A percentile compares a stretch with the other conserved stretches of the same genome.
phyloP scores from a whole-genome alignment of 2,888 invertebrate species.

The Dexiosoma caninum region DNA sequence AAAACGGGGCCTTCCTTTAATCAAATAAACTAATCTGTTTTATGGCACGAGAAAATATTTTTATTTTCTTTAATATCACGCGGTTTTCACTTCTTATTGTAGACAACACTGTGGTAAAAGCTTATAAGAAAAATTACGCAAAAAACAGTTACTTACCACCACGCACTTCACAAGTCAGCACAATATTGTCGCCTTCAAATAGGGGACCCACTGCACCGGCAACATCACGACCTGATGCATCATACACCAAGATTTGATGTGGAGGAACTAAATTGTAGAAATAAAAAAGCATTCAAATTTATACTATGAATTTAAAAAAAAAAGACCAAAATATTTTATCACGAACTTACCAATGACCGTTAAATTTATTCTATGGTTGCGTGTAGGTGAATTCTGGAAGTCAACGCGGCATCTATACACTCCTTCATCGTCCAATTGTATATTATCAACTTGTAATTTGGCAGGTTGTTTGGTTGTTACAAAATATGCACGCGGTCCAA shows the following conservation, averaged over 20 bases:
- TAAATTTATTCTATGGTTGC: constrained; percentile 91
- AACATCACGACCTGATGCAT: constrained; percentile 89
- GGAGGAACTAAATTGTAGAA: too few relatives aligned
- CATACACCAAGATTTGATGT: constrained; percentile 89
- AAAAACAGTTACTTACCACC: constrained; percentile 84
- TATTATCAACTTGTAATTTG: constrained; percentile 88
- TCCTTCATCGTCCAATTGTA: constrained; percentile 91
- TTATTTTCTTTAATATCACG: too few relatives aligned
- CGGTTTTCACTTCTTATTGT: too few relatives aligned
- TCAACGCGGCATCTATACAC: constrained; percentile 93
- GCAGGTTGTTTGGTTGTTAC: constrained; percentile 89
- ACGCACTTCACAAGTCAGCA: constrained; percentile 90
- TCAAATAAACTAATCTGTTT: too few relatives aligned
- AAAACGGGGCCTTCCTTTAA: too few relatives aligned
- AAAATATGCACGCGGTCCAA: constrained; percentile 91
- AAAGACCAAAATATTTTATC: too few relatives aligned
- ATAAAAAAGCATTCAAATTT: background rate
- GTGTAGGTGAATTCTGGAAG: constrained; percentile 92
- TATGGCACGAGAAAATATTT: too few relatives aligned
- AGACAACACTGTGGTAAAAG: too few relatives aligned
- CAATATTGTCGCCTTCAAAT: constrained; percentile 88
- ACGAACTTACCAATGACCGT: constrained; percentile 94
- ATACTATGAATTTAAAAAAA: too few relatives aligned
- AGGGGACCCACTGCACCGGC: constrained; percentile 89
- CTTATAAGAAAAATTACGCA: constrained; percentile 55